Percentiles rank a stretch among this genome's conserved stretches.
These are phyloP conservation scores for Dasypolia templi DNA, from an alignment of 2,888 invertebrate genomes.

Conservation along the genomic window DNA sequence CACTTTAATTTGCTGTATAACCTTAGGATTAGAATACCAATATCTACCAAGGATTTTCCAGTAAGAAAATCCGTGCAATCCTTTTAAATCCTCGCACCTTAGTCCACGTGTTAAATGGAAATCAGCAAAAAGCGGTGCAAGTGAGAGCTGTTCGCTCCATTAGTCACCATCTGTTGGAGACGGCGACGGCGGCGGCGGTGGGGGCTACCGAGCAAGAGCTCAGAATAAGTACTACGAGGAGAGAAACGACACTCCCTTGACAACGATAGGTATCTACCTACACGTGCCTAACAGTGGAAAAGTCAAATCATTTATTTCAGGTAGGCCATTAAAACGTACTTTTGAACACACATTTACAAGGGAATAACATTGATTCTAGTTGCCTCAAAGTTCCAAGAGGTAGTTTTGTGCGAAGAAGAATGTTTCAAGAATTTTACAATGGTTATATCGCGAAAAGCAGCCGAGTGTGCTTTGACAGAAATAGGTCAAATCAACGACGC, in stretches of 20 bases:
- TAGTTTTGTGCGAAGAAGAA: not conserved
- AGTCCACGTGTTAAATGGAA: conserved; percentile 64
- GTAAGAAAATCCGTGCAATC: conserved; percentile 23
- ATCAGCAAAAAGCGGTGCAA: conserved; percentile 64
- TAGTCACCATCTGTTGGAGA: conserved; percentile 64
- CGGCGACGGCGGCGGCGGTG: conserved; percentile 27
- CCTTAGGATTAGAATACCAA: not conserved
- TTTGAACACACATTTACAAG: not conserved
- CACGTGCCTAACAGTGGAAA: not conserved
- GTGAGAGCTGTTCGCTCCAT: conserved; percentile 63
- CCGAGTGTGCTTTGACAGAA: not conserved
- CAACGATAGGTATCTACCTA: not conserved
- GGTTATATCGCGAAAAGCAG: not conserved
- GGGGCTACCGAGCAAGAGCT: not conserved
- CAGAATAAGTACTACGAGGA: not conserved
- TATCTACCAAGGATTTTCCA: not conserved
- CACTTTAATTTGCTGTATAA: not conserved
- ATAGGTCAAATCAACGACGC: not conserved
- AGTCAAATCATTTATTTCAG: not conserved
- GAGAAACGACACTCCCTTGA: conserved; percentile 29
- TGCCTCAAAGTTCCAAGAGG: not conserved
- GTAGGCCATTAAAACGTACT: not conserved
- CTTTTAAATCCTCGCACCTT: conserved; percentile 19
- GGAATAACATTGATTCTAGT: not conserved
- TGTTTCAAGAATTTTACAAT: no score